Evolutionary conservation across 2,888 invertebrate species (phyloP).

Genomic region (Tanypteryx hageni): DNA sequence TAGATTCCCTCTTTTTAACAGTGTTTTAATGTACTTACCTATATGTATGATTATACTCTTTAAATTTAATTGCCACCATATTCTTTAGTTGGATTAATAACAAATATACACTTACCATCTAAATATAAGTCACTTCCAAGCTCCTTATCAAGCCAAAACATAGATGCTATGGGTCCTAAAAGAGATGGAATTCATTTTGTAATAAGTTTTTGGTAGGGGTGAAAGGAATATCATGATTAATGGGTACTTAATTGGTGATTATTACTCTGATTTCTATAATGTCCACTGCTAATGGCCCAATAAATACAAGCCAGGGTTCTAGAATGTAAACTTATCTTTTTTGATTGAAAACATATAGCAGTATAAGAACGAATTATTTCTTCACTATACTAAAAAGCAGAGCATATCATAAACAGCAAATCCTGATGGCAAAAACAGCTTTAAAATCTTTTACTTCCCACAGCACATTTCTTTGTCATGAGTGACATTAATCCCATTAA

Average conservation of each 20-base stretch:
- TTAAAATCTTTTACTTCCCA: too few species aligned
- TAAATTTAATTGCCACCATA: neutral
- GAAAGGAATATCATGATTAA: neutral
- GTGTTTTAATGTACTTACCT: neutral
- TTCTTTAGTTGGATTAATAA: neutral
- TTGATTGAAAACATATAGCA: too few species aligned
- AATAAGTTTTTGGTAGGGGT: neutral
- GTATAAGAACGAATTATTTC: too few species aligned
- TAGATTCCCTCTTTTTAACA: neutral
- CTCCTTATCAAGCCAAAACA: conserved; percentile 80
- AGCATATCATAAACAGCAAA: too few species aligned
- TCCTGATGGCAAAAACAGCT: too few species aligned
- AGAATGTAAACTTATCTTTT: too few species aligned
- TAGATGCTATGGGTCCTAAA: conserved; percentile 78
- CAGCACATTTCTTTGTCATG: too few species aligned
- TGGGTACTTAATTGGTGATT: neutral
- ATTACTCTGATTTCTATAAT: neutral
- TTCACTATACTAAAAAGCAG: too few species aligned
- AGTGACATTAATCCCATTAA: too few species aligned
- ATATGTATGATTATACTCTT: too few species aligned
- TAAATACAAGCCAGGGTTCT: too few species aligned
- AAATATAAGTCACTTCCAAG: conserved; percentile 78
- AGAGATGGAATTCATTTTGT: conserved; percentile 64
- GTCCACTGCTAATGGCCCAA: too few species aligned
- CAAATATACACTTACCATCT: conserved; percentile 74